Conservation (phyloP, 2,113 vertebrate species). For the Amblyornis subalaris region DNA sequence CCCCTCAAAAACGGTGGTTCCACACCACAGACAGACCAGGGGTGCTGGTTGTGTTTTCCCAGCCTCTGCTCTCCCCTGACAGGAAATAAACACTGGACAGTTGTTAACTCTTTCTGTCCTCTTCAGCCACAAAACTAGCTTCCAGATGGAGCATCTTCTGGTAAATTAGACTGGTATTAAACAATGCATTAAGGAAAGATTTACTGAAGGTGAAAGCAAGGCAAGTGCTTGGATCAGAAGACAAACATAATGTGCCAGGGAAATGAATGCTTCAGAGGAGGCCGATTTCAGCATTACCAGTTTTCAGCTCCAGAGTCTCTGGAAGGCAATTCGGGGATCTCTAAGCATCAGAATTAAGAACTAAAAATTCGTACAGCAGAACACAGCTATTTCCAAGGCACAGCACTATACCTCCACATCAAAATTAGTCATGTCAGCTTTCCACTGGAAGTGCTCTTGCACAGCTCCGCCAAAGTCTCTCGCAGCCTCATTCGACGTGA, state of each 20-base stretch:
- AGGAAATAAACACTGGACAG: neutral
- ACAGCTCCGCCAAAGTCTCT: constrained; percentile 94
- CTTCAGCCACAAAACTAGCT: neutral
- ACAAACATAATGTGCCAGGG: fast-evolving
- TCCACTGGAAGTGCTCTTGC: constrained; percentile 95
- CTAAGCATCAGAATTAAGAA: neutral
- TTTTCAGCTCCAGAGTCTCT: neutral
- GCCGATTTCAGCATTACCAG: fast-evolving
- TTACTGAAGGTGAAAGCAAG: neutral
- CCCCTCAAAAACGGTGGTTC: fast-evolving
- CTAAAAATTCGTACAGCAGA: too few relatives aligned
- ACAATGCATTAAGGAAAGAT: neutral
- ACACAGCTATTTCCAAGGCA: neutral
- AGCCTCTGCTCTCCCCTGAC: neutral
- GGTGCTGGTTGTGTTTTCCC: neutral
- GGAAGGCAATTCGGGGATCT: neutral
- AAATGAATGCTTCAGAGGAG: neutral
- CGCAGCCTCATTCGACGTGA: constrained; percentile 92
- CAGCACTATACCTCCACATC: constrained; percentile 85
- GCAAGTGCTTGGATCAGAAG: neutral
- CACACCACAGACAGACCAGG: fast-evolving
- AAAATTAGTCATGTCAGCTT: constrained; percentile 97
- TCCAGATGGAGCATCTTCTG: neutral
- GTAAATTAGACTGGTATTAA: neutral
- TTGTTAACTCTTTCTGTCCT: neutral